These are phyloP conservation scores for Spinibarbus caldwelli DNA, from an alignment of 2,797 vertebrate genomes.

Conservation along the genomic window DNA sequence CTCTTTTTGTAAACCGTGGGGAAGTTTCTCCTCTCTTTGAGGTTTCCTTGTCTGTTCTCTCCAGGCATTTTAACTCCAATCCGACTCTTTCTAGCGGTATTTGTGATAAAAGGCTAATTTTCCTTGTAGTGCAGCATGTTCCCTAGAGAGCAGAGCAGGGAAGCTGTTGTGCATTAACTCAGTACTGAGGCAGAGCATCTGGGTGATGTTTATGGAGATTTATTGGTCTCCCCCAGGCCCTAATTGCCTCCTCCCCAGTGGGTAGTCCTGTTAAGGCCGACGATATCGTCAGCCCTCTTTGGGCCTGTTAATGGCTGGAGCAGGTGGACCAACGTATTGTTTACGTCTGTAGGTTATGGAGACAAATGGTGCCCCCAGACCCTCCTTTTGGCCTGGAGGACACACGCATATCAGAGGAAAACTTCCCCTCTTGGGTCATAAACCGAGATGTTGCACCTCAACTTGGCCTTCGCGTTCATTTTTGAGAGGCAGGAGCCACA, in stretches of 20 bases:
- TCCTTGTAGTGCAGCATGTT: slow-evolving; percentile 35
- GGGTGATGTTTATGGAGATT: slow-evolving; percentile 86
- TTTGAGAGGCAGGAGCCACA: slow-evolving; percentile 55
- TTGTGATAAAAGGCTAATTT: slow-evolving; percentile 57
- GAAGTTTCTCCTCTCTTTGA: slow-evolving; percentile 32
- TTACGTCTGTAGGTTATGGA: slow-evolving; percentile 78
- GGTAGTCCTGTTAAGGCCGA: slow-evolving; percentile 74
- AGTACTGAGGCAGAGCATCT: slow-evolving; percentile 42
- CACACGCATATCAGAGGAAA: slow-evolving; percentile 63
- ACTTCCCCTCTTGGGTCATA: slow-evolving; percentile 64
- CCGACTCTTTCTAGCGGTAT: slow-evolving; percentile 38
- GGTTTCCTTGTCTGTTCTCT: slow-evolving; percentile 13
- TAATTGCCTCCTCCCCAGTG: slow-evolving; percentile 81
- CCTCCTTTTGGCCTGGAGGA: slow-evolving; percentile 49
- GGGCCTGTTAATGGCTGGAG: slow-evolving; percentile 74
- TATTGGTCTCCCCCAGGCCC: slow-evolving; percentile 76
- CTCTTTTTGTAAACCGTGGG: background rate
- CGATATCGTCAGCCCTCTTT: slow-evolving; percentile 71
- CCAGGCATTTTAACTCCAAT: slow-evolving; percentile 30
- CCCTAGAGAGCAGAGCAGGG: slow-evolving; percentile 35
- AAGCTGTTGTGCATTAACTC: slow-evolving; percentile 51
- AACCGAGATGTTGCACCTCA: slow-evolving; percentile 68
- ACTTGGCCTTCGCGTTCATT: slow-evolving; percentile 73
- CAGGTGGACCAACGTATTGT: slow-evolving; percentile 78
- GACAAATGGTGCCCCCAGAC: slow-evolving; percentile 77